These are phyloP conservation scores for Nipponacmea schrenckii DNA, from an alignment of 2,888 invertebrate genomes.

Conservation along the genomic window DNA sequence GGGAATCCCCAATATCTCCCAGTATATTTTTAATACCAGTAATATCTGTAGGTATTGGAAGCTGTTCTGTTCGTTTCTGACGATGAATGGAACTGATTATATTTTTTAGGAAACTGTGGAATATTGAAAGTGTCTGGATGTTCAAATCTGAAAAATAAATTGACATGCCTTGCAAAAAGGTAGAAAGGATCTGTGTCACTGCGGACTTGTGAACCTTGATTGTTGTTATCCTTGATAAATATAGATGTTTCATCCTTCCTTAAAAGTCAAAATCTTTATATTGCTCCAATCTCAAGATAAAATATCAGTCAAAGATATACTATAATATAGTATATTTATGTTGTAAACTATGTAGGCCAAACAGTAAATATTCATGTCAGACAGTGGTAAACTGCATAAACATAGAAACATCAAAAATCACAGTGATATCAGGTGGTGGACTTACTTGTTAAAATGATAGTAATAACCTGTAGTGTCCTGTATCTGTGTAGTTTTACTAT, in stretches of 20 bases:
- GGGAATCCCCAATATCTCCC: conserved; percentile 15
- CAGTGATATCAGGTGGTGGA: not conserved
- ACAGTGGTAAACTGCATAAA: not conserved
- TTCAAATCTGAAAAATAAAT: conserved; percentile 13
- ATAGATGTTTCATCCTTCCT: no score
- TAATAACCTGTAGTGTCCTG: conserved; percentile 15
- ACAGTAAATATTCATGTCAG: no score
- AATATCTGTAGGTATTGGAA: conserved; percentile 15
- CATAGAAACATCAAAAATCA: not conserved
- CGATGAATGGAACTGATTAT: conserved; percentile 15
- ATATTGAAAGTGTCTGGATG: conserved; percentile 7
- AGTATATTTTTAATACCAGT: conserved; percentile 8
- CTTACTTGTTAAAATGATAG: conserved; percentile 27
- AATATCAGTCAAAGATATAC: no score
- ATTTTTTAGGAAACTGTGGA: conserved; percentile 12
- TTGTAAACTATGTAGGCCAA: no score
- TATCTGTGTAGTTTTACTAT: not conserved
- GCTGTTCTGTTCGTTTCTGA: conserved; percentile 7
- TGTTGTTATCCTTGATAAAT: no score
- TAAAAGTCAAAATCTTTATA: no score
- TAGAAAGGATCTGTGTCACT: no score
- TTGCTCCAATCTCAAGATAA: no score
- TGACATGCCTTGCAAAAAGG: no score
- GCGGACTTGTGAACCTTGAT: no score
- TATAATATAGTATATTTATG: no score